phyloP scores from a whole-genome alignment of 2,797 vertebrate genomes.

The Sebastes minor region DNA sequence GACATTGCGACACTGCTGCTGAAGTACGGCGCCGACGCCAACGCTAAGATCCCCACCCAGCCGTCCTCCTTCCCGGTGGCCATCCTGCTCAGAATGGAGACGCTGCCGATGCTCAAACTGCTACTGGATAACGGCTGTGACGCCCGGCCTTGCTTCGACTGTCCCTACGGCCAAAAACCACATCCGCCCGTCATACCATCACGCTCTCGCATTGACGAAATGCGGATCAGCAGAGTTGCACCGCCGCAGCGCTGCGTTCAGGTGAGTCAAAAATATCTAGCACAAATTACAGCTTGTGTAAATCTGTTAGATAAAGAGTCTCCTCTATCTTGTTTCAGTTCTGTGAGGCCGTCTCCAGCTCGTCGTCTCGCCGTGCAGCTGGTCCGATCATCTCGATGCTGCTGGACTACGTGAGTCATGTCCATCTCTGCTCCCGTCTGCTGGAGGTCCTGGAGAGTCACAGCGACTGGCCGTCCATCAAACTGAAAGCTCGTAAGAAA shows the following conservation, averaged over 20 bases:
- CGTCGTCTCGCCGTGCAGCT: slow-evolving; percentile 76
- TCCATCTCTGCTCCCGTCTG: slow-evolving; percentile 87
- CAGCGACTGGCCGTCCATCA: slow-evolving; percentile 86
- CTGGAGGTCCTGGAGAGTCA: slow-evolving; percentile 87
- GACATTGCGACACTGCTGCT: slow-evolving; percentile 86
- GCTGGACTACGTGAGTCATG: slow-evolving; percentile 89
- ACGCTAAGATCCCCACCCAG: slow-evolving; percentile 85
- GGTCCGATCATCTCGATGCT: slow-evolving; percentile 89
- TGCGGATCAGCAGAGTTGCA: not conserved
- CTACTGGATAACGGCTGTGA: slow-evolving; percentile 90
- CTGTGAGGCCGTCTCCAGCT: slow-evolving; percentile 88
- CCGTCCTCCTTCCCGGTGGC: slow-evolving; percentile 88
- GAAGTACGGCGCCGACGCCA: slow-evolving; percentile 85
- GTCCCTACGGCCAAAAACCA: slow-evolving; percentile 81
- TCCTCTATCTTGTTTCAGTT: slow-evolving; percentile 80
- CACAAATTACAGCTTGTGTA: not conserved
- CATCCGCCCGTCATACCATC: slow-evolving; percentile 72
- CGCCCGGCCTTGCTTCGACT: slow-evolving; percentile 85
- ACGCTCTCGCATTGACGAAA: not conserved
- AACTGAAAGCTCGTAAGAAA: slow-evolving; percentile 86
- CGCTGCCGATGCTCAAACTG: slow-evolving; percentile 85
- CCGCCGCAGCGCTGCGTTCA: not conserved
- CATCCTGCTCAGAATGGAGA: slow-evolving; percentile 88
- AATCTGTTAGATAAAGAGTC: not conserved
- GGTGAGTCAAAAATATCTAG: not conserved